Conservation (phyloP, 2,888 invertebrate species). For the Teinopalpus imperialis region DNA sequence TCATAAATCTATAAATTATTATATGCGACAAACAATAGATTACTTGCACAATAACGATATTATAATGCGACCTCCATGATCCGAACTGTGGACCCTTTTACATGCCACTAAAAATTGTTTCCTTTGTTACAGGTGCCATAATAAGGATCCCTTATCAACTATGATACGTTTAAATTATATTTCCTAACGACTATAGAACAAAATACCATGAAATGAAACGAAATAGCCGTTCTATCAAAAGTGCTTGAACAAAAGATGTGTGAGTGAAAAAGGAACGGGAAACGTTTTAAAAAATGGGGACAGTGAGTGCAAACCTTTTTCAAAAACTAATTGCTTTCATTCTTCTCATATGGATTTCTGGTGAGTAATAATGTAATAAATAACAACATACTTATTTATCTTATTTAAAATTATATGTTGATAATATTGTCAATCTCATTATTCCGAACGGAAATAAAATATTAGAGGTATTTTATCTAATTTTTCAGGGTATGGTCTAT, state of each 20-base stretch:
- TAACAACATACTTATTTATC: too few relatives aligned
- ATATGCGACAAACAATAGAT: slow-evolving; percentile 8
- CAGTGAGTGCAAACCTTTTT: slow-evolving; percentile 41
- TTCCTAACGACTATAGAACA: slow-evolving; percentile 6
- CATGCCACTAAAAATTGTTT: slow-evolving; percentile 39
- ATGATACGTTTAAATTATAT: slow-evolving; percentile 33
- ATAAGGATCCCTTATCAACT: slow-evolving; percentile 35
- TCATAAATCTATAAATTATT: slow-evolving; percentile 10
- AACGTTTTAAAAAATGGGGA: slow-evolving; percentile 50
- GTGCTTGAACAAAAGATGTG: slow-evolving; percentile 31
- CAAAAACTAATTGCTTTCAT: slow-evolving; percentile 45
- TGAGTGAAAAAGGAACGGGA: slow-evolving; percentile 25
- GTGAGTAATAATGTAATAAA: slow-evolving; percentile 45
- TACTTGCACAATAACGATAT: slow-evolving; percentile 4
- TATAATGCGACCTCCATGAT: slow-evolving; percentile 10
- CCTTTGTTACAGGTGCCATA: slow-evolving; percentile 59
- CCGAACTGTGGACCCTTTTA: slow-evolving; percentile 15
- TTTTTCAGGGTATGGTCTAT: too few relatives aligned
- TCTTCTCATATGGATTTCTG: slow-evolving; percentile 59
- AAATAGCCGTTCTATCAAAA: slow-evolving; percentile 27
- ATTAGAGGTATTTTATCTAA: too few relatives aligned
- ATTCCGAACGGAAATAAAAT: too few relatives aligned
- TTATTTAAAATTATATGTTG: too few relatives aligned
- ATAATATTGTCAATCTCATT: too few relatives aligned
- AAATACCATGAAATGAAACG: slow-evolving; percentile 18